Base-by-base conservation (phyloP, 2,888 invertebrate species). In the Noctua janthe region DNA sequence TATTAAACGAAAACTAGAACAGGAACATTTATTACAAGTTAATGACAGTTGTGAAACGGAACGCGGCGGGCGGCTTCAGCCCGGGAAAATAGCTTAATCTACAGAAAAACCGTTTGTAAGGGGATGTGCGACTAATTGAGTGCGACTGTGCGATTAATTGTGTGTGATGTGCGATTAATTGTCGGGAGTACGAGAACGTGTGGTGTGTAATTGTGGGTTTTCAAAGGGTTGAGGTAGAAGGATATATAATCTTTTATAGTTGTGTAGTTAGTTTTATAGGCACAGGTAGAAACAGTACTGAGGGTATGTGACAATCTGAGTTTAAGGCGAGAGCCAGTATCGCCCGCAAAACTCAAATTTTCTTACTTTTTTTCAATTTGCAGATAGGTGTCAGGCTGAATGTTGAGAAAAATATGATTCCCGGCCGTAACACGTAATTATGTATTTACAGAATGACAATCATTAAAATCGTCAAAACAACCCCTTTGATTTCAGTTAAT, bases 11-110 rank as follows among this genome's bases (percentile, higher is more conserved):
- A 74, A 83, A 77, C 72, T 75, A 64, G 29, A 75, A 56, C 74
- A 29, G 62, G n/a, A 67, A 76, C 75, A 75, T 85, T 87, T 80
- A 77, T 83, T 67, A 71, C 54, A 70, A 76, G n/a, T 64, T 47
- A 76, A 83, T 77, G 75, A 71, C 77, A 83, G 66, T 73, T 71
- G 35, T 54, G 56, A 70, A 86, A 74, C 70, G 64, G 56, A 86
- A 72, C 35, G 39, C 67, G 73, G 51, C 15, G 39, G 29, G 17
- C 51, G 59, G 23, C 51, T 49, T 17, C 59, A 15, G 39, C 17
- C n/a, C 56, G 54, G 6, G 74, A 56, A 77, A 85, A 80, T 71
- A 62, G 78, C 66, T 78, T 62, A 43, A 51, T 80, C 23, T 56
- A 80, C 56, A 67, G 49, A 59, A 74, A 80, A 59, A 20, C 43